Evolutionary conservation across 2,113 vertebrate genomes (phyloP).

Genomic region (Myotis davidii): DNA sequence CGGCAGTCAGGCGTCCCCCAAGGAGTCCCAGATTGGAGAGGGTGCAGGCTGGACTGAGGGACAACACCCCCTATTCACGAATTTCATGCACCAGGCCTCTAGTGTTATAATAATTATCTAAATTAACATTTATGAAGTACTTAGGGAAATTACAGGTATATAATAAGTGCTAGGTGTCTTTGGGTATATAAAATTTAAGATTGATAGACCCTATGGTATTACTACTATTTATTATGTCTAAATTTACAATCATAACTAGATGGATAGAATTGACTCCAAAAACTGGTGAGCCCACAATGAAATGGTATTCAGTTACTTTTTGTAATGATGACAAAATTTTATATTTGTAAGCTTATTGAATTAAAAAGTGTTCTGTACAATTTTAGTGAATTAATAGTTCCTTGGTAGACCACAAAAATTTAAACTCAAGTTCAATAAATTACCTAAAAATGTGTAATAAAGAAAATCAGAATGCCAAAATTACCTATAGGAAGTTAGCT

Average conservation of each 20-base stretch:
- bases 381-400: not conserved
- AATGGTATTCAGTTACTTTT: not conserved
- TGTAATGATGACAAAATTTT: not conserved
- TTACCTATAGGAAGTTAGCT: not conserved
- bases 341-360: not conserved
- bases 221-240: not conserved
- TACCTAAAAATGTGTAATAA: not conserved
- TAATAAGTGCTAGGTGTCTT: not conserved
- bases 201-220: not conserved
- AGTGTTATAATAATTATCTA: not conserved
- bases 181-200: not conserved
- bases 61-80: too few species aligned
- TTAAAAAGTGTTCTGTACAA: not conserved
- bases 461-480: not conserved
- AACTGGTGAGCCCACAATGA: not conserved
- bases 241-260: not conserved
- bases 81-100: too few species aligned
- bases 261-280: not conserved
- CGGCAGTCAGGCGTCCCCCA: too few species aligned
- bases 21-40: too few species aligned
- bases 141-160: not conserved
- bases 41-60: too few species aligned
- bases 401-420: not conserved
- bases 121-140: not conserved
- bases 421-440: constrained; percentile 16